A percentile compares a stretch with the other conserved stretches of the same genome.
Evolutionary conservation across 2,113 vertebrate genomes (phyloP).

Genomic region (Tachysurus vachellii): DNA sequence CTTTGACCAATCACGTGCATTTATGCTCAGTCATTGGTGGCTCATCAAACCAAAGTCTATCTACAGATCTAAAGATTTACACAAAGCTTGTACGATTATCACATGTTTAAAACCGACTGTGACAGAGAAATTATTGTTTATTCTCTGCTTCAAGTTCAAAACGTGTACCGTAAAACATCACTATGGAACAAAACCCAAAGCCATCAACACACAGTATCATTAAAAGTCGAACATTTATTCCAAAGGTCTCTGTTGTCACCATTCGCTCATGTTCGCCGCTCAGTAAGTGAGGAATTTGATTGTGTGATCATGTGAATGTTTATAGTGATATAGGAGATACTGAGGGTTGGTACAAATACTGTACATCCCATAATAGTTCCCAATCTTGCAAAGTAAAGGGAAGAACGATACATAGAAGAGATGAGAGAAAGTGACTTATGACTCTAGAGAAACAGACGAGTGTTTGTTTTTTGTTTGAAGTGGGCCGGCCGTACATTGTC

Average conservation of each 20-base stretch:
- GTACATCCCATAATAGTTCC: constrained; percentile 46
- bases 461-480: constrained; percentile 6
- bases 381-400: constrained; percentile 28
- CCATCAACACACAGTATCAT: not conserved
- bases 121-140: not conserved
- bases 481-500: not conserved
- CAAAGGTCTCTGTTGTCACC: not conserved
- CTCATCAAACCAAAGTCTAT: not conserved
- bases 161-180: not conserved
- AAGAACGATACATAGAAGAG: constrained; percentile 27
- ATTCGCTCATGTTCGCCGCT: not conserved
- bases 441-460: not conserved
- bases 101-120: not conserved
- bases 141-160: not conserved
- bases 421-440: not conserved
- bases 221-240: not conserved
- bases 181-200: not conserved
- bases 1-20: not conserved
- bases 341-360: constrained; percentile 48
- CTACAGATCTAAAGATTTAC: not conserved
- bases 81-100: not conserved
- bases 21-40: not conserved
- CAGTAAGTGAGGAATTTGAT: not conserved
- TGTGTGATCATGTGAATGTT: too few species aligned
- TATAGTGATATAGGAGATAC: constrained; percentile 5